These are phyloP conservation scores for Anoura caudifer DNA, from an alignment of 2,113 vertebrate genomes.

Conservation along the genomic window DNA sequence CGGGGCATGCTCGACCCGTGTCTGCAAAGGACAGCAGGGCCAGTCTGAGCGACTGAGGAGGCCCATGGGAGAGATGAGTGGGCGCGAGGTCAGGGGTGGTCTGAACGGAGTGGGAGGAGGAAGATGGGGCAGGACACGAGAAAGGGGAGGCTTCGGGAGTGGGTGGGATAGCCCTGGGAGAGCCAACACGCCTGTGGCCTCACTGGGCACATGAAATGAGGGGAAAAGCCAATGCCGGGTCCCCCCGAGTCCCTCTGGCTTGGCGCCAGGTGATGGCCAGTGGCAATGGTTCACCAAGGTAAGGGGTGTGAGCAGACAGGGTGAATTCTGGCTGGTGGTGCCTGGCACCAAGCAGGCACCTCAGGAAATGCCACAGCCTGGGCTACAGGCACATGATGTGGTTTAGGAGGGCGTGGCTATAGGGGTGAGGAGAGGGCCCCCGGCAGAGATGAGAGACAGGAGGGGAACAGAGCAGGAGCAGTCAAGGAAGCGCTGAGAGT, in stretches of 20 bases:
- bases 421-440: too few relatives aligned
- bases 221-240: neutral
- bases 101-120: neutral
- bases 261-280: accelerated
- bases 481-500: neutral
- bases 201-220: accelerated
- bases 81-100: accelerated
- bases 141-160: neutral
- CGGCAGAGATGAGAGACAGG: neutral
- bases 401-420: accelerated
- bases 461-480: neutral
- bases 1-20: accelerated
- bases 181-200: accelerated
- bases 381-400: accelerated
- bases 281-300: accelerated
- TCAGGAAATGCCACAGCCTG: neutral
- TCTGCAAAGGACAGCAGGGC: neutral
- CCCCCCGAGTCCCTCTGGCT: neutral
- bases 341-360: neutral
- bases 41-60: accelerated
- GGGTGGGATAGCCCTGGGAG: too few relatives aligned
- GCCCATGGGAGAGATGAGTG: neutral
- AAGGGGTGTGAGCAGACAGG: neutral
- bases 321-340: neutral
- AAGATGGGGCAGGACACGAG: neutral